Evolutionary conservation across 2,888 invertebrate species (phyloP), one percentile per base, ranked within the genome.

Genomic region (Scrobipalpa costella): DNA sequence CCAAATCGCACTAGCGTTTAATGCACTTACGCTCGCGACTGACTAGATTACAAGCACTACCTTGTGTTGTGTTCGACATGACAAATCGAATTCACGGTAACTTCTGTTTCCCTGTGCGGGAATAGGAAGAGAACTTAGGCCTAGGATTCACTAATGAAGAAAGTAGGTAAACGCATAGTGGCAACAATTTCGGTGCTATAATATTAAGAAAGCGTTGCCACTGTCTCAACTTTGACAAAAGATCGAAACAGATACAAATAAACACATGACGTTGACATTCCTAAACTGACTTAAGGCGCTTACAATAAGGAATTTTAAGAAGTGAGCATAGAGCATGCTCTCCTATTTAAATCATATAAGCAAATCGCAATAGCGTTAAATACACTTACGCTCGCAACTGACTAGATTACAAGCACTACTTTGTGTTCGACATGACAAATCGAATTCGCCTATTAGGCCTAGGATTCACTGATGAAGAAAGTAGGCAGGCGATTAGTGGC

Each of bases 1-100:
- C 27, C n/a, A 27, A 59, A 59, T 59, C 59, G 34, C 44, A 59
- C 59, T 13, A 44, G 59, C 27, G 19, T 21, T 21, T 55, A 55
- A 55, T 55, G 55, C 55, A 55, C 33, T 55, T 55, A 34, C 55
- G 34, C 55, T 34, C 33, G 55, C 55, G 34, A 15, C 55, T 55
- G 55, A 55, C 55, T 55, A 55, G 55, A 55, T 55, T 55, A 55
- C 52, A 19, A 21, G 27, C 7, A 19, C 33, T 27, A 27, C 33
- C 55, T n/a, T n/a, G n/a, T 49, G 49, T n/a, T n/a, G n/a, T 49
- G n/a, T 19, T 19, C n/a, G 49, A 19, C 19, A 49, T 49, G 49
- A 49, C 49, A 19, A 49, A 8, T 17, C 5, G 49, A 19, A 17
- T 40, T 49, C 49, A 17, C 15, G 17, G 15, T 49, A 49, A 15